Evolutionary conservation across 2,888 invertebrate species (phyloP).

Genomic region (Polydrusus tereticollis): DNA sequence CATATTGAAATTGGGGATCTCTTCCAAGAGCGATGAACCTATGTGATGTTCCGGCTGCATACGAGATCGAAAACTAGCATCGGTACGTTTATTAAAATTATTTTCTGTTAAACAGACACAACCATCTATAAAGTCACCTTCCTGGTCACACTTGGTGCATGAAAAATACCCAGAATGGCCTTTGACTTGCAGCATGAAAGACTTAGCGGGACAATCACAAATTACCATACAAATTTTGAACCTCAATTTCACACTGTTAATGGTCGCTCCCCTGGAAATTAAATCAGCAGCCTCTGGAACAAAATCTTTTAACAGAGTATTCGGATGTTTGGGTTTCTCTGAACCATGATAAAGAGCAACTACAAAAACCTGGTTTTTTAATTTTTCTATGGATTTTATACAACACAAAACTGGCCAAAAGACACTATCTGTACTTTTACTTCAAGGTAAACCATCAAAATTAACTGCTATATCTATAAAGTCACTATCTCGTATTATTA

Average conservation of each 20-base stretch:
- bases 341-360: slow-evolving; percentile 36
- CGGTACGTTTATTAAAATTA: slow-evolving; percentile 29
- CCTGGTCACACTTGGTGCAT: slow-evolving; percentile 36
- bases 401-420: slow-evolving; percentile 42
- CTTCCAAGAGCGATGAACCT: slow-evolving; percentile 35
- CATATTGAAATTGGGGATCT: slow-evolving; percentile 39
- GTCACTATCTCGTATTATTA: slow-evolving; percentile 24
- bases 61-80: slow-evolving; percentile 30
- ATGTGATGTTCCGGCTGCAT: slow-evolving; percentile 39
- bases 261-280: not conserved
- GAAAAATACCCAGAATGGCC: slow-evolving; percentile 38
- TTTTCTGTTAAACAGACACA: slow-evolving; percentile 26
- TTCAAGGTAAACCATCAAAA: slow-evolving; percentile 42
- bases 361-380: slow-evolving; percentile 37
- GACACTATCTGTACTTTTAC: slow-evolving; percentile 37
- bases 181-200: slow-evolving; percentile 37
- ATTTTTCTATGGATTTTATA: slow-evolving; percentile 33
- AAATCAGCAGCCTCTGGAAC: slow-evolving; percentile 27
- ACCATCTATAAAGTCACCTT: slow-evolving; percentile 29
- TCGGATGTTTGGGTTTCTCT: slow-evolving; percentile 37
- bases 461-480: slow-evolving; percentile 33
- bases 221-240: slow-evolving; percentile 29
- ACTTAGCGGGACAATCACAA: slow-evolving; percentile 45
- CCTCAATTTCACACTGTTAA: not conserved
- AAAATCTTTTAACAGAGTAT: slow-evolving; percentile 34